Evolutionary conservation across 2,888 invertebrate genomes (phyloP), one percentile per base, ranked within the genome.

Genomic region (Lycophotia porphyrea): DNA sequence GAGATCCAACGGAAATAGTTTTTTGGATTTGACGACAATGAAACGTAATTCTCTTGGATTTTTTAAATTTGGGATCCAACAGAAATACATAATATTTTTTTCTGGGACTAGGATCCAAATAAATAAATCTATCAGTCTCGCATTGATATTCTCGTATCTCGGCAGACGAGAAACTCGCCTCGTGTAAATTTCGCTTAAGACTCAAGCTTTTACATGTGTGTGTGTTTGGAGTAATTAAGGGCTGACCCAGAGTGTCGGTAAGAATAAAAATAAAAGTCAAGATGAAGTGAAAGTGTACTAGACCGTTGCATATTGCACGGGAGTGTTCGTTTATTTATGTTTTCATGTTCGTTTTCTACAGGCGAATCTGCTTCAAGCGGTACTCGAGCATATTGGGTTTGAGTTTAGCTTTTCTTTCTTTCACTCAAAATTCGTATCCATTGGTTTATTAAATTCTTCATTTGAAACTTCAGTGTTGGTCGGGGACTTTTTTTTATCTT

Each of bases 241-340:
- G 67, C 36, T 60, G 70, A 68, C 72, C 52, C 49, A 15, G 65
- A 69, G 61, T 65, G 61, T 76, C 66, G 24, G 61, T 65, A 60
- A 83, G 70, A 69, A 81, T 61, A 76, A 75, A 84, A 82, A 84
- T 81, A 85, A 60, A 63, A 82, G 64, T 73, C 73, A 71, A 85
- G 60, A 73, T 82, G 47, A 69, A 79, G 84, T 79, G 68, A 79
- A 78, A 84, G 74, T 83, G 80, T 75, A 80, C 86, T 67, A 78
- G 80, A 86, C 84, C 79, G 86, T 73, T 86, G 82, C 76, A 79
- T 82, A 79, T 82, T 82, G 82, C 76, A 79, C 71, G 69, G 63
- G 71, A 70, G 55, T 49, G 61, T 72, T 75, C 68, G 69, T 71
- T 75, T 82, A 68, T 75, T 82, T 75, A 75, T 69, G 52, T 75